Evolutionary conservation across 2,113 vertebrate species (phyloP).

Genomic region (Pelvicachromis taeniatus): DNA sequence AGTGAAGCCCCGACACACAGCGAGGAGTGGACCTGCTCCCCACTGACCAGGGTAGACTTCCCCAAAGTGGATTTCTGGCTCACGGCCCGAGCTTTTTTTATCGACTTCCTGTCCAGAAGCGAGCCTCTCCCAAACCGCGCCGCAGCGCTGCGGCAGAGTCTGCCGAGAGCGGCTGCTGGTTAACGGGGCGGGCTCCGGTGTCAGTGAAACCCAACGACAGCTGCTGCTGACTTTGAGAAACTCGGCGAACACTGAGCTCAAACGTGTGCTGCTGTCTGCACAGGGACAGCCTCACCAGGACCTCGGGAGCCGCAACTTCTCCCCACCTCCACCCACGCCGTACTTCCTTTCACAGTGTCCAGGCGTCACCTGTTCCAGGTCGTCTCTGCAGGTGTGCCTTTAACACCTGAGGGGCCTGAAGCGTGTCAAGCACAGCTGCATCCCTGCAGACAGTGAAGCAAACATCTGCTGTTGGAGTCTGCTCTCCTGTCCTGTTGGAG

Average conservation of each 20-base stretch:
- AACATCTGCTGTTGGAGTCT: neutral
- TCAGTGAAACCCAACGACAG: neutral
- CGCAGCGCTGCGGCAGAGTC: neutral
- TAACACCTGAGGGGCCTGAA: neutral
- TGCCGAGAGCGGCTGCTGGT: neutral
- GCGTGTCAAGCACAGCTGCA: neutral
- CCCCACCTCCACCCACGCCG: neutral
- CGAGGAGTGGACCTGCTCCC: neutral
- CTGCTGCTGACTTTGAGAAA: neutral
- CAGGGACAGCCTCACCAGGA: neutral
- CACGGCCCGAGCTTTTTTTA: neutral
- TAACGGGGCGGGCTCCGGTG: neutral
- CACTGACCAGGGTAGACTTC: neutral
- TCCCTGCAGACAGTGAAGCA: neutral
- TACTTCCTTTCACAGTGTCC: too few relatives aligned
- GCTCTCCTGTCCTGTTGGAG: neutral
- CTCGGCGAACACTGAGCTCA: neutral
- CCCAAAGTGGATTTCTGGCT: conserved; percentile 26
- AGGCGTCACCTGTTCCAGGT: neutral
- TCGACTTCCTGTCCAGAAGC: neutral
- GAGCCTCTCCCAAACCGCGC: neutral
- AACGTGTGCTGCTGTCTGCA: neutral
- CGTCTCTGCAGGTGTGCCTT: neutral
- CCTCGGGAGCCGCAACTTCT: neutral
- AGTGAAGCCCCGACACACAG: neutral